phyloP scores from a whole-genome alignment of 2,113 vertebrate genomes.

The Sturnira hondurensis region DNA sequence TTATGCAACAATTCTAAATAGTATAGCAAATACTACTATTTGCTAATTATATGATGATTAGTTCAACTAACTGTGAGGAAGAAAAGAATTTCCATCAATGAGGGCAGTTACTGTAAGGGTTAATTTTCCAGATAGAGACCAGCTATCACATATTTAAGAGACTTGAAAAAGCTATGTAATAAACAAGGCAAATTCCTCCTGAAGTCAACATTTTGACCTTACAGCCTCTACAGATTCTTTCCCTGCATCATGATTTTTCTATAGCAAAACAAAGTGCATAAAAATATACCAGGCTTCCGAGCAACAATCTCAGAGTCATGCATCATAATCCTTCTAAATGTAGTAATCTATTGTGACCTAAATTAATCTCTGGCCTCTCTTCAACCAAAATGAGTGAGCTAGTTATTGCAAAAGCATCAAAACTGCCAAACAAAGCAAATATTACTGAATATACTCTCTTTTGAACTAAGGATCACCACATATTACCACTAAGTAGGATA shows the following conservation, averaged over 20 bases:
- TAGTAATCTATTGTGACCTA: neutral
- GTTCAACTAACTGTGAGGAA: neutral
- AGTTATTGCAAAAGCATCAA: conserved; percentile 25
- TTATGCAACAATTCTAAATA: conserved; percentile 27
- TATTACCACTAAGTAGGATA: neutral
- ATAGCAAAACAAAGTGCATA: neutral
- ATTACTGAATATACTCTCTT: conserved; percentile 26
- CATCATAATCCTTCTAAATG: conserved; percentile 11
- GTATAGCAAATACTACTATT: conserved; percentile 33
- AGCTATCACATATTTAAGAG: conserved; percentile 13
- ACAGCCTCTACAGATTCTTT: conserved; percentile 20
- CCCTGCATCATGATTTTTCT: neutral
- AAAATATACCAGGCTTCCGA: neutral
- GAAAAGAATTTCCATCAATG: neutral
- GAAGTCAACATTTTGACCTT: neutral
- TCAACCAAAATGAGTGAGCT: conserved; percentile 21
- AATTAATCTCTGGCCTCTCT: conserved; percentile 24
- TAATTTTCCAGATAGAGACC: neutral
- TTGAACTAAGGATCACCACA: conserved; percentile 26
- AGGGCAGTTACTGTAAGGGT: neutral
- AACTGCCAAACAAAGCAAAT: conserved; percentile 26
- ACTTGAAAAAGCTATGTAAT: neutral
- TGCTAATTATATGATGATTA: neutral
- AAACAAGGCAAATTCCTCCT: neutral
- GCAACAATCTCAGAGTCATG: neutral